Base-by-base conservation (phyloP, 92 coral and sea anemone genomes). In the Siderastrea siderea region DNA sequence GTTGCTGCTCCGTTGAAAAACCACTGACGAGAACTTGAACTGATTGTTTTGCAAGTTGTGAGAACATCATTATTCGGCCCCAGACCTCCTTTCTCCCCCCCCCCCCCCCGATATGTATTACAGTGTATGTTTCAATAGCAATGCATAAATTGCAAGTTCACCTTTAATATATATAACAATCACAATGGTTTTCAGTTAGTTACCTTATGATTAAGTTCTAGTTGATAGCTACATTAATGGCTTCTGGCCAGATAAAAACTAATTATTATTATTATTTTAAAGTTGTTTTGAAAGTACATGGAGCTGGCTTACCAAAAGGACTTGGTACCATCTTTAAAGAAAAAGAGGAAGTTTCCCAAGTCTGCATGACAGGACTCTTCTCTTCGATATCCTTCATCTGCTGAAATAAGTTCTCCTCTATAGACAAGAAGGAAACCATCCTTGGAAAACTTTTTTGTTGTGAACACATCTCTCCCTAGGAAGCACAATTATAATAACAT, bases 281-380 rank as follows among this genome's bases (percentile, higher is more conserved):
- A 71, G 5, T 11, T 67, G 43, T 7, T 67, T 67, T 11, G 26
- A 2, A 14, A 71, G 5, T 74, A 19, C 61, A 47, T 78, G 4
- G 50, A 57, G 50, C 19, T 78, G 66, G 50, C 86, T 82, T 82
- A 82, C 86, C 86, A 82, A 82, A 82, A 82, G 48, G 54, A 69
- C 67, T 82, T 82, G 77, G 63, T 43, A 50, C 90, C 68, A 54
- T 77, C 87, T 47, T 88, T 81, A 13, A 88, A 88, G 64, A 80
- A 87, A 81, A 87, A 87, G 65, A 87, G 87, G 61, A 87, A 87
- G 74, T 87, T 87, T 80, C 91, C 91, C 50, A 79, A 64, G 44
- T 84, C 82, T 66, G 77, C 71, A 59, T 80, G 71, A 72, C 80
- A 87, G 3, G 47, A 19, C 44, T 80, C 80, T 63, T 87, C 91